Conservation (phyloP, 2,888 invertebrate genomes). For the Nycteola revayana region DNA sequence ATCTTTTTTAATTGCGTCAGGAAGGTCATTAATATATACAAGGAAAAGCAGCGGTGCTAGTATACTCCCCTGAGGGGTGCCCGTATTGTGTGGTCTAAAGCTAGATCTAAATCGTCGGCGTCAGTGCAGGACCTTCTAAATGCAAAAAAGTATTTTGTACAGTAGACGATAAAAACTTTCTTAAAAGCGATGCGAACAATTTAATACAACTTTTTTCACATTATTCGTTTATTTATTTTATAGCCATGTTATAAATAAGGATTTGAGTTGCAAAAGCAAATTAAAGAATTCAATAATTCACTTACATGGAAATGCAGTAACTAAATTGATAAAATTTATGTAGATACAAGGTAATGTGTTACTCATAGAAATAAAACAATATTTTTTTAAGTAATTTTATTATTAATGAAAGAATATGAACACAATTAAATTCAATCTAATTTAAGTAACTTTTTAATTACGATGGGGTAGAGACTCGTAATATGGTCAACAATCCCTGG, state of each 20-base stretch:
- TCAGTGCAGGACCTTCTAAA: too few species aligned
- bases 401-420: not conserved
- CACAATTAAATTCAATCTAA: not conserved
- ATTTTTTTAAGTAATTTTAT: not conserved
- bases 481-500: too few species aligned
- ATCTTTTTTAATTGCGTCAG: too few species aligned
- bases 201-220: conserved; percentile 6
- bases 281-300: conserved; percentile 4
- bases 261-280: conserved; percentile 3
- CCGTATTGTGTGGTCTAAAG: too few species aligned
- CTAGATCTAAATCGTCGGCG: too few species aligned
- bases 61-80: too few species aligned
- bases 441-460: conserved; percentile 3
- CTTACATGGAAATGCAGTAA: conserved; percentile 4
- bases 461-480: too few species aligned
- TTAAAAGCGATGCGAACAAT: conserved; percentile 5
- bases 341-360: conserved; percentile 5
- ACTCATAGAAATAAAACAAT: conserved; percentile 3
- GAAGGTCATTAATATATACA: too few species aligned
- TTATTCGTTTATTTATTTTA: conserved; percentile 5
- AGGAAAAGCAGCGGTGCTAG: too few species aligned
- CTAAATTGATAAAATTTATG: conserved; percentile 4
- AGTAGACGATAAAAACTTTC: too few species aligned
- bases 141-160: too few species aligned
- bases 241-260: conserved; percentile 3